Evolutionary conservation across 2,888 invertebrate species (phyloP), one percentile per base, ranked within the genome.

Genomic region (Diloba caeruleocephala): DNA sequence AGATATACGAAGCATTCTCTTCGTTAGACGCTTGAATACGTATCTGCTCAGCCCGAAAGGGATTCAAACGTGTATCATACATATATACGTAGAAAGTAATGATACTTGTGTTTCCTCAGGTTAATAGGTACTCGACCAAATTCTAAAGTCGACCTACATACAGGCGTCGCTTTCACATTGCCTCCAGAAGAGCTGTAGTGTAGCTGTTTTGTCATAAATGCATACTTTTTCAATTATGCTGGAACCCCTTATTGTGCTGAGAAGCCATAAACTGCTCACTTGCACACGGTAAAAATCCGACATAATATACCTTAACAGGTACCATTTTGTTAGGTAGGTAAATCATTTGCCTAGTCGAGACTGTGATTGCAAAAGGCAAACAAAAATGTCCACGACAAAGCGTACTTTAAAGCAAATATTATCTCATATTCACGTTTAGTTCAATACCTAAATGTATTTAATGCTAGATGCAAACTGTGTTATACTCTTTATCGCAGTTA

Each of bases 1-100:
- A 48, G 44, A 64, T n/a, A n/a, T n/a, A n/a, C 42, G 31, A 53
- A 33, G 32, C 28, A 57, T 65, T 50, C 8, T 37, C 7, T 31
- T 15, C 7, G 31, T 46, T 48, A 49, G 57, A 65, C 61, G 51
- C 42, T 43, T 60, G 38, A 55, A 60, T 53, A 38, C 53, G 17
- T 25, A 39, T 39, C 14, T 31, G 32, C 2, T 65, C 48, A 64
- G 64, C 36, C 44, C 23, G 25, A 33, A 57, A 50, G 26, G 29
- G 36, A 31, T 25, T 52, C 6, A 26, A n/a, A 33, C 21, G 21
- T 26, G 8, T 21, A 28, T 51, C 12, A 43, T 38, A 25, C n/a
- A n/a, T 39, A 29, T 25, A 10, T 51, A 17, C 6, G 6, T 26
- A 31, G n/a, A 21, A 36, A 38, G 23, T 26, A 25, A 19, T 38